phyloP scores from a whole-genome alignment of 2,797 vertebrate species.

The Periparus ater region DNA sequence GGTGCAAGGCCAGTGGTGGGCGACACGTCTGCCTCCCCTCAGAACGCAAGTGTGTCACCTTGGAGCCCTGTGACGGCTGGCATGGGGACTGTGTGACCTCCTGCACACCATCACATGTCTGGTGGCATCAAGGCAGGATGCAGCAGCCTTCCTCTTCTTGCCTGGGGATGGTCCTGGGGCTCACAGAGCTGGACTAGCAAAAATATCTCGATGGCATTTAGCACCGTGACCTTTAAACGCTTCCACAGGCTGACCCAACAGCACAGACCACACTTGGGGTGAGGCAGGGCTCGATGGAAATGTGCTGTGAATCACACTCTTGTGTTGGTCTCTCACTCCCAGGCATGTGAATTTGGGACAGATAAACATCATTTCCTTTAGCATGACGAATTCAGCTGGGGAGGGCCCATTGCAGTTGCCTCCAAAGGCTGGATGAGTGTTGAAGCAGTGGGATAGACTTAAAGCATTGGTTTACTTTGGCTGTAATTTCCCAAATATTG shows the following conservation, averaged over 20 bases:
- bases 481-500: neutral
- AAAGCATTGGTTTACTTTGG: neutral
- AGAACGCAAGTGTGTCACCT: rapidly evolving
- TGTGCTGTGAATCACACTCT: neutral
- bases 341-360: neutral
- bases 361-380: neutral
- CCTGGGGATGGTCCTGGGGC: neutral
- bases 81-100: neutral
- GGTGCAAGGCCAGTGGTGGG: rapidly evolving
- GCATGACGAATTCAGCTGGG: neutral
- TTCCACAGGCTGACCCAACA: neutral
- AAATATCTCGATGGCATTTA: neutral
- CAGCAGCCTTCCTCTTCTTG: neutral
- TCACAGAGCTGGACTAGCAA: neutral
- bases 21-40: neutral
- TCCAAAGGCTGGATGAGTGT: rapidly evolving
- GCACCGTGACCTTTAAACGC: neutral
- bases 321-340: neutral
- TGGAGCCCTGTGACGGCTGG: neutral
- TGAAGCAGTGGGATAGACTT: neutral
- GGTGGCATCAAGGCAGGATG: neutral
- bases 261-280: neutral
- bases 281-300: neutral
- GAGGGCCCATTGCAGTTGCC: neutral
- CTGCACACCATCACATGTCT: rapidly evolving